A percentile compares a stretch with the other conserved stretches of the same genome.
Evolutionary conservation across 2,888 invertebrate genomes (phyloP).

Genomic region (Craniophora ligustri): DNA sequence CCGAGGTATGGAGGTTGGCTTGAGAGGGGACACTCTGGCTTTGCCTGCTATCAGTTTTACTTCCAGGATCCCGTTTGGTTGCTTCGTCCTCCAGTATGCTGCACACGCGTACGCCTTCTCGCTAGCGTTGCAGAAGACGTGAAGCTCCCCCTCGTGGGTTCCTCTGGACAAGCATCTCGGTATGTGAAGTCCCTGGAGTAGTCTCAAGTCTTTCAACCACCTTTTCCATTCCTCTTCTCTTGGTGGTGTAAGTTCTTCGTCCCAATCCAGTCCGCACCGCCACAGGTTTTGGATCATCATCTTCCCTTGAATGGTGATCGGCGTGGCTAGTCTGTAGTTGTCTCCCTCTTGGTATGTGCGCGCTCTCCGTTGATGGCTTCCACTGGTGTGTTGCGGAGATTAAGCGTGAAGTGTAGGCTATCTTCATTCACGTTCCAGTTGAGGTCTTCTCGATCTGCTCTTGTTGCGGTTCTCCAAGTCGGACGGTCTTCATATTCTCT

Average conservation of each 20-base stretch:
- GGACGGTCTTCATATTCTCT: background rate
- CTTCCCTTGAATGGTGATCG: background rate
- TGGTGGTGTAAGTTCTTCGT: background rate
- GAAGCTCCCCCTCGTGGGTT: background rate
- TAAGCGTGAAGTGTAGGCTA: too few relatives aligned
- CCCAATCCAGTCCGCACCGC: background rate
- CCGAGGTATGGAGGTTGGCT: background rate
- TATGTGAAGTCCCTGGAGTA: background rate
- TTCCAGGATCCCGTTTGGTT: background rate
- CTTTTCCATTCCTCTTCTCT: background rate
- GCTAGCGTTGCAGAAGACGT: background rate
- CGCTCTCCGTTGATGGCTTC: too few relatives aligned
- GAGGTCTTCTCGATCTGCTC: too few relatives aligned
- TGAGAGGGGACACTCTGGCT: background rate
- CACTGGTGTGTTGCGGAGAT: too few relatives aligned
- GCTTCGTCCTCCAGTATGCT: background rate
- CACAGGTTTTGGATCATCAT: background rate
- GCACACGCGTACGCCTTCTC: background rate
- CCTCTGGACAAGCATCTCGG: background rate
- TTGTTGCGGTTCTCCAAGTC: background rate
- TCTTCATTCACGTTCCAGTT: too few relatives aligned
- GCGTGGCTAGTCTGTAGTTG: too few relatives aligned
- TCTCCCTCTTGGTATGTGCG: too few relatives aligned
- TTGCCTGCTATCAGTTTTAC: background rate
- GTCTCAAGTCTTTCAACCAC: background rate